Evolutionary conservation across 2,888 invertebrate genomes (phyloP).

Genomic region (Trilocha varians): DNA sequence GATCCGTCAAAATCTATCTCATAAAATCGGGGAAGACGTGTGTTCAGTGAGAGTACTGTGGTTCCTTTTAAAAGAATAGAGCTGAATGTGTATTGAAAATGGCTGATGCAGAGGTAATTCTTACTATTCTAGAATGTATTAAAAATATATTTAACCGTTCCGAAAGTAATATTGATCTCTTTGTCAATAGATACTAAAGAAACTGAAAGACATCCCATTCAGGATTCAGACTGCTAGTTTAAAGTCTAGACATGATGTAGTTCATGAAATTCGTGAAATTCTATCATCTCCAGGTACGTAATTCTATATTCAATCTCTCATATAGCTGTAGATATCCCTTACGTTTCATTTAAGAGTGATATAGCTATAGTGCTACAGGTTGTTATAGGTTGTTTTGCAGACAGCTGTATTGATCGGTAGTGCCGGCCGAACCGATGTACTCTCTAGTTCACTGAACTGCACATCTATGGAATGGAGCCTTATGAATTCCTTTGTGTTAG

Average conservation of each 20-base stretch:
- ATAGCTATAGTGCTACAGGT: not conserved
- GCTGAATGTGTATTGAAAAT: constrained; percentile 66
- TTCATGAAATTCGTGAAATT: constrained; percentile 79
- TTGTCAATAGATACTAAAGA: constrained; percentile 74
- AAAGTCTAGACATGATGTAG: constrained; percentile 78
- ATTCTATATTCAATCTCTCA: constrained; percentile 1
- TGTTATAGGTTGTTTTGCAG: constrained; percentile 18
- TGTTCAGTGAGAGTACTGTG: constrained; percentile 19
- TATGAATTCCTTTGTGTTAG: not conserved
- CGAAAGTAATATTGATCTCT: constrained; percentile 12
- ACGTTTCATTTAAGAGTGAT: too few species aligned
- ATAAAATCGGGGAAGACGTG: constrained; percentile 27
- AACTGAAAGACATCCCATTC: constrained; percentile 81
- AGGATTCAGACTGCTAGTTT: constrained; percentile 82
- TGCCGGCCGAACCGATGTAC: constrained; percentile 5
- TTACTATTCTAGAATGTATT: not conserved
- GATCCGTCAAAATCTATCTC: too few species aligned
- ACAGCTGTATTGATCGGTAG: constrained; percentile 23
- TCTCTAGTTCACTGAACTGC: constrained; percentile 8
- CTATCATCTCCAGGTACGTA: constrained; percentile 80
- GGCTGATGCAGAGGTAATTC: constrained; percentile 79
- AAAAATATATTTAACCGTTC: not conserved
- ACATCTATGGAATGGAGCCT: constrained; percentile 11
- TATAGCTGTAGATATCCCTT: not conserved
- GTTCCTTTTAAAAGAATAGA: constrained; percentile 23